Evolutionary conservation across 23 tunicate genomes (phyloP).

Genomic region (Halocynthia aurantium): DNA sequence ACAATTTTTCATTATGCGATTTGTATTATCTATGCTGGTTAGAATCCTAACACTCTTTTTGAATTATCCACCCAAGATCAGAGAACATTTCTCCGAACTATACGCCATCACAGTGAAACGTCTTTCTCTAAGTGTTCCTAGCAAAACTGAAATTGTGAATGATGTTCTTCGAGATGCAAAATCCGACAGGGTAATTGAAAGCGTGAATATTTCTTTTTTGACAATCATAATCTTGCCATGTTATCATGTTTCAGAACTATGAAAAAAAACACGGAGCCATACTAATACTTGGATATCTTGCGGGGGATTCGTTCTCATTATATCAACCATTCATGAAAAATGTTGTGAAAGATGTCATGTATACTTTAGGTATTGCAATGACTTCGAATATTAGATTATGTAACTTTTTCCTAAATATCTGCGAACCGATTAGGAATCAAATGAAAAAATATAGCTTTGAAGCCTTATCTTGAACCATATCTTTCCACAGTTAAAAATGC

Average conservation of each 20-base stretch:
- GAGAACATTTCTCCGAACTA: constrained; percentile 46
- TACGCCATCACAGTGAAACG: constrained; percentile 29
- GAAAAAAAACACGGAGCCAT: constrained; percentile 56
- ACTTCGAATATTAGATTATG: no score
- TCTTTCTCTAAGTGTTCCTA: neutral
- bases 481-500: constrained; percentile 22
- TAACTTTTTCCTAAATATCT: no score
- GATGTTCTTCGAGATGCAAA: neutral
- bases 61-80: constrained; percentile 28
- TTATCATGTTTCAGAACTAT: constrained; percentile 32
- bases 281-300: constrained; percentile 44
- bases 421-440: no score
- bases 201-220: neutral
- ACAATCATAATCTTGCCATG: neutral
- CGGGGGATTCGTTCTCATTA: constrained; percentile 27
- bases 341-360: neutral
- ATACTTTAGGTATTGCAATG: constrained; percentile 1
- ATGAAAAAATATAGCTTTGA: no score
- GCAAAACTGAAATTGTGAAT: neutral
- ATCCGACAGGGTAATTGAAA: neutral
- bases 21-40: neutral
- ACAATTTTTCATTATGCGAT: neutral
- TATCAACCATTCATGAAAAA: neutral
- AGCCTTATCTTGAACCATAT: neutral
- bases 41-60: constrained; percentile 1